Percentiles rank a stretch among this genome's conserved stretches.
phyloP scores from a whole-genome alignment of 2,888 invertebrate species.

The Amaurobius ferox region DNA sequence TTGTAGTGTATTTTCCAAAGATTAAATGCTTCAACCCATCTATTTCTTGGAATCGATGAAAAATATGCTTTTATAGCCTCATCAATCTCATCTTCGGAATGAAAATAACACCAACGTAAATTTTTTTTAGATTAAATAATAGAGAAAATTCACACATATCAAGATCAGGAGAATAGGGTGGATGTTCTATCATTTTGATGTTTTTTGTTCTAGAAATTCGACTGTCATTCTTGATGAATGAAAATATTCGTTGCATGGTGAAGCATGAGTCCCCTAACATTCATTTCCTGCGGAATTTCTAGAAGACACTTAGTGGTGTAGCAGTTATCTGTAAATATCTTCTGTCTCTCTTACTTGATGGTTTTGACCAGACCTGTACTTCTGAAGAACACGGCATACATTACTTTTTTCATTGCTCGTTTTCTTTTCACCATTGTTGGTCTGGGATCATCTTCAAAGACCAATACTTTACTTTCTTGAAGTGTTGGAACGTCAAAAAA shows the following conservation, averaged over 20 bases:
- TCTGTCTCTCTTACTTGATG: background rate
- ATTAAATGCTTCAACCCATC: background rate
- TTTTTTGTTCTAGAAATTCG: background rate
- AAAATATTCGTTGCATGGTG: background rate
- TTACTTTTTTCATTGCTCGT: background rate
- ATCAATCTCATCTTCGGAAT: conserved; percentile 5
- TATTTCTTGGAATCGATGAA: background rate
- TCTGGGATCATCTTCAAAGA: conserved; percentile 2
- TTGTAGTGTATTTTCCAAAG: background rate
- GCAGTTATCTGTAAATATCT: background rate
- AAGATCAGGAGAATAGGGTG: background rate
- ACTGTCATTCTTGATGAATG: background rate
- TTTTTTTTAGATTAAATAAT: background rate
- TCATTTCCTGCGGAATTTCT: background rate
- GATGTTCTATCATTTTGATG: background rate
- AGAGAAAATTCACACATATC: conserved; percentile 6
- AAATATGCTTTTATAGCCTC: conserved; percentile 3
- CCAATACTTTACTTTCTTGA: conserved; percentile 1
- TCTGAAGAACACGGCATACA: background rate
- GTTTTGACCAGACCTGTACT: background rate
- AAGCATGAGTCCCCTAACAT: background rate
- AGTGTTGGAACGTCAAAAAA: too few relatives aligned
- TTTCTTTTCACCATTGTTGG: background rate
- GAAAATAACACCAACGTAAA: background rate
- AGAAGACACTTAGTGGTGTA: too few relatives aligned